Percentiles rank a stretch among this genome's conserved stretches.
phyloP scores from a whole-genome alignment of 2,113 vertebrate species.

The Aptenodytes forsteri region DNA sequence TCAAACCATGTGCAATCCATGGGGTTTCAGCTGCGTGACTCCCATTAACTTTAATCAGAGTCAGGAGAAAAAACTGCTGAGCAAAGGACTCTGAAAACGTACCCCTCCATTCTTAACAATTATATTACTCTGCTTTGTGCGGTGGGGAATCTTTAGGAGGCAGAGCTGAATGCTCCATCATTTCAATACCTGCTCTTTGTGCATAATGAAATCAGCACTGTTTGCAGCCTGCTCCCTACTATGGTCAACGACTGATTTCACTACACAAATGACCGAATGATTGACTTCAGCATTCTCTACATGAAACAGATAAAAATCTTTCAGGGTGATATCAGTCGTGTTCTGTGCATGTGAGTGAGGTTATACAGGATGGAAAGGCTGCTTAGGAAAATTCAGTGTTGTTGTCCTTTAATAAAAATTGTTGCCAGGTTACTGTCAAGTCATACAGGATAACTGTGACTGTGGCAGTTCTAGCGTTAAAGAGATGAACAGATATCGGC shows the following conservation, averaged over 20 bases:
- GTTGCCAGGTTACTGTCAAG: conserved; percentile 43
- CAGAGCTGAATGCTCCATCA: conserved; percentile 38
- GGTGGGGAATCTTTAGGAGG: conserved; percentile 46
- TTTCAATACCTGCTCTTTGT: conserved; percentile 51
- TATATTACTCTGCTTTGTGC: conserved; percentile 40
- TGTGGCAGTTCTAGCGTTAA: background rate
- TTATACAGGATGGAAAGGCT: background rate
- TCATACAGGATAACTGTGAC: background rate
- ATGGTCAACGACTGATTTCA: conserved; percentile 6
- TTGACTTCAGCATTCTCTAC: conserved; percentile 21
- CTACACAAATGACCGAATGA: conserved; percentile 7
- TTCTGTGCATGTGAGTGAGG: background rate
- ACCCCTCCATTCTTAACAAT: conserved; percentile 15
- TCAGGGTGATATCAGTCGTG: background rate
- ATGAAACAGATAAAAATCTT: conserved; percentile 16
- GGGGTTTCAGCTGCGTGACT: conserved; percentile 56
- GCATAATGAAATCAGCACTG: conserved; percentile 23
- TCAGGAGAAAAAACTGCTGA: conserved; percentile 56
- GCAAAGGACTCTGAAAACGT: conserved; percentile 46
- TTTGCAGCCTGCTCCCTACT: conserved; percentile 45
- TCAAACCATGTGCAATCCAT: conserved; percentile 49
- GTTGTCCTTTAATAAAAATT: background rate
- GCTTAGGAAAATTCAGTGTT: background rate
- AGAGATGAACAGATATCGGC: background rate
- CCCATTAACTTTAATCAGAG: conserved; percentile 68